Base-by-base conservation (phyloP, 2,113 vertebrate species). In the Carlito syrichta region DNA sequence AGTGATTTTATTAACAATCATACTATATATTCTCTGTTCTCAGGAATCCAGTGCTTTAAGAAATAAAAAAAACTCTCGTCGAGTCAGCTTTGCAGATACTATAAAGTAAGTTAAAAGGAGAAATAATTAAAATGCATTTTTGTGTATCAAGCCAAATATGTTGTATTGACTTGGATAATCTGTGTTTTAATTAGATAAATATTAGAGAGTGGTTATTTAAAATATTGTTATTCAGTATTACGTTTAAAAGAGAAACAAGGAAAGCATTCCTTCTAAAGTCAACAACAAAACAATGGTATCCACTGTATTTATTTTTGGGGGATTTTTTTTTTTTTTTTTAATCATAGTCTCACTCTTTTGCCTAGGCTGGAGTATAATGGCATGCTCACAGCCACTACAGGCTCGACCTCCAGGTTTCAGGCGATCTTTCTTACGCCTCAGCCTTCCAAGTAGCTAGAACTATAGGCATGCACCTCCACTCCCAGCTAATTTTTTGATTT, bases 71-170 rank as follows among this genome's bases (percentile, higher is more conserved):
- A 99, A 91, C 86, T 98, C 98, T 0, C 99, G 99, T 38, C 98
- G 99, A n/a, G 99, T 99, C 97, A 99, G 99, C 96, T 99, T 99
- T 93, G 99, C 99, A 13, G 98, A 98, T 96, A 99, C 98, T 87
- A 99, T 99, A 96, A 98, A 98, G 98, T 99, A 96, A 98, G 98
- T 98, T 91, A 27, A 43, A 92, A 76, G 40, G 54, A 87, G 19
- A 84, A 96, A n/a, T 23, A 86, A 91, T 81, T 83, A 56, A 68
- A 93, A 82, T 94, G 45, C n/a, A 85, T 92, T 94, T 93, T 63
- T 89, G 2, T 89, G 1, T 92, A 7, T 91, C 45, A 86, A 76
- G 73, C 56, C 43, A 84, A 68, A 20, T 89, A 82, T 73, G 19
- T 89, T 90, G 1, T 94, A 78, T 22, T 94, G 52, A 66, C 6